Base-by-base conservation (phyloP, 2,888 invertebrate species). In the Drosophila prolongata region DNA sequence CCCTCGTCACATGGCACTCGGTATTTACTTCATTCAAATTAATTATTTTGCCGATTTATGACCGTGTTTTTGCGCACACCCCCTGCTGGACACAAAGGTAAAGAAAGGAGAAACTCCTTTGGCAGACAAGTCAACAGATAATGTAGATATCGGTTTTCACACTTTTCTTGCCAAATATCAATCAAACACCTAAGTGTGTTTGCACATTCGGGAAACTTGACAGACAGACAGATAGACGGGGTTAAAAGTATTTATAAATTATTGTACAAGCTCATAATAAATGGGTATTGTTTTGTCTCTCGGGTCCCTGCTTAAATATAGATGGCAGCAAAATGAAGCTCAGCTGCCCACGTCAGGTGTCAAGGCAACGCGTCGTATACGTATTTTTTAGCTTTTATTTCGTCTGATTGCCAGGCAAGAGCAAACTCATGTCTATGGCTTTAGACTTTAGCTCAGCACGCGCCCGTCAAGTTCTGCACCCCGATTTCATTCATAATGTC, bases 1-100 rank as follows among this genome's bases (percentile, higher is more conserved):
- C 40, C 54, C 27, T 5, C 24, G 2, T 24, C 43, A 38, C 30
- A 37, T 30, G 30, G 46, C 54, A 49, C 27, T 9, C 37, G 55
- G 66, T 64, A 66, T 76, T 78, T 74, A 78, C 69, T 75, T 55
- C 64, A 81, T 75, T 83, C 74, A 77, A 88, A 86, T 88, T 76
- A 88, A 86, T 86, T 88, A 88, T 69, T 79, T 67, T 52, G 42
- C 59, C 83, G 75, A 83, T 86, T 86, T 82, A 77, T 77, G 69
- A 59, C 52, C 50, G 64, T 57, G 58, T 62, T 68, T 64, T 68
- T 50, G 24, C 19, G 38, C 46, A 40, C 66, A 55, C 62, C 49
- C 50, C 19, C 35, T 8, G 30, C 1, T 40, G 42, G 27, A 6
- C 40, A 11, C 5, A 24, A 6, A 13, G 2, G 5, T 3, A 16